phyloP scores from a whole-genome alignment of 2,113 vertebrate genomes.

The Myotis brandtii region DNA sequence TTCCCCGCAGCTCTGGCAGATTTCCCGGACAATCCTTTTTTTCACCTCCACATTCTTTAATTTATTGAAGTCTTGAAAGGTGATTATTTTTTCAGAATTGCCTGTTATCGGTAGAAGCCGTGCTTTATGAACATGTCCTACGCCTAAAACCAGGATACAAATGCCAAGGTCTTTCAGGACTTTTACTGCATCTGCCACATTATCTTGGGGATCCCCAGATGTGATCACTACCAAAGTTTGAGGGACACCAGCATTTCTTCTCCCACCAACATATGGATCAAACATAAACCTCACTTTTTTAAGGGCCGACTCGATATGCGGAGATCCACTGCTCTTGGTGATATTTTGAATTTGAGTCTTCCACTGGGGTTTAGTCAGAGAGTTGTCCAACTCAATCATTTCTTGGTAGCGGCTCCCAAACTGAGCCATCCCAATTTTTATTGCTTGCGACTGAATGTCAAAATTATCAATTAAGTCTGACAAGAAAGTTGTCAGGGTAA shows the following conservation, averaged over 20 bases:
- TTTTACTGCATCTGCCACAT: conserved; percentile 62
- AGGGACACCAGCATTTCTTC: conserved; percentile 73
- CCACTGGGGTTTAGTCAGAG: conserved; percentile 49
- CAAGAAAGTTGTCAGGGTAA: conserved; percentile 77
- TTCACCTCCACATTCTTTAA: conserved; percentile 69
- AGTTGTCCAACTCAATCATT: conserved; percentile 70
- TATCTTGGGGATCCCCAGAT: conserved; percentile 52
- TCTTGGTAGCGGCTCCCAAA: conserved; percentile 70
- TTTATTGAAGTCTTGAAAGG: conserved; percentile 63
- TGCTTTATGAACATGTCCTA: conserved; percentile 68
- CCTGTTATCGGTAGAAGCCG: conserved; percentile 80
- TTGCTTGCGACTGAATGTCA: conserved; percentile 55
- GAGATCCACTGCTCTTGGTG: conserved; percentile 28
- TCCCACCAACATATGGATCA: conserved; percentile 60
- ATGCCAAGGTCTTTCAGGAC: conserved; percentile 74
- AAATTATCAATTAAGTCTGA: conserved; percentile 74
- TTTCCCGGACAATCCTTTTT: conserved; percentile 78
- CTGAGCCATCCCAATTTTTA: conserved; percentile 80
- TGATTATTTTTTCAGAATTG: conserved; percentile 71
- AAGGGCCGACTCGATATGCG: conserved; percentile 68
- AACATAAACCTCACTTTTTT: conserved; percentile 61
- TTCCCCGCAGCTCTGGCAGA: conserved; percentile 70
- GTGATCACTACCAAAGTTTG: conserved; percentile 81
- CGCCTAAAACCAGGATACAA: conserved; percentile 77
- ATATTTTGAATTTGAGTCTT: conserved; percentile 62